phyloP scores from a whole-genome alignment of 2,113 vertebrate species.

The Carlito syrichta region DNA sequence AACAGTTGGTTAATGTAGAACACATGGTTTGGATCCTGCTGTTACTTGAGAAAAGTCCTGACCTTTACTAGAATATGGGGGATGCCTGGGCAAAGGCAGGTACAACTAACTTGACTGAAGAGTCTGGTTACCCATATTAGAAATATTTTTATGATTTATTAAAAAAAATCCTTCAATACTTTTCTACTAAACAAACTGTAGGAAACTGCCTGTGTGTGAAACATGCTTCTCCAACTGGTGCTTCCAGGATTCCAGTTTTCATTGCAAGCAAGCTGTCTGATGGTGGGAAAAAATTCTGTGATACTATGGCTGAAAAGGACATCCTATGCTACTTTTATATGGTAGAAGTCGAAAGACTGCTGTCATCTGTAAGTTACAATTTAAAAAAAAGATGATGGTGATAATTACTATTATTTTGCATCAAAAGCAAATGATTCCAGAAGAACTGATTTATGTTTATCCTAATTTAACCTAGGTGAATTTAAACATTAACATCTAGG shows the following conservation, averaged over 20 bases:
- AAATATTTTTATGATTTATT: neutral
- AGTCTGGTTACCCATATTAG: neutral
- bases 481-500: conserved; percentile 1
- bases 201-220: neutral
- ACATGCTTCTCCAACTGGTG: neutral
- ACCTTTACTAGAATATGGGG: neutral
- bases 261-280: neutral
- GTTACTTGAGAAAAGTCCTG: neutral
- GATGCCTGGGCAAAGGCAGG: neutral
- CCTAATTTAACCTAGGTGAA: neutral
- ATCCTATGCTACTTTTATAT: neutral
- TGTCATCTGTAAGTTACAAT: neutral
- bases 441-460: neutral
- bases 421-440: neutral
- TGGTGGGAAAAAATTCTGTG: neutral
- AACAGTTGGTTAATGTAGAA: neutral
- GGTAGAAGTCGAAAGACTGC: neutral
- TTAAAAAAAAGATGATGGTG: neutral
- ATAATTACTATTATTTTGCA: neutral
- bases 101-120: neutral
- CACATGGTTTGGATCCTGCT: neutral
- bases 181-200: neutral
- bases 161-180: neutral
- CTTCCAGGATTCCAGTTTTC: neutral
- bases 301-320: neutral